Conservation (phyloP, 2,113 vertebrate genomes). For the Psophia crepitans region DNA sequence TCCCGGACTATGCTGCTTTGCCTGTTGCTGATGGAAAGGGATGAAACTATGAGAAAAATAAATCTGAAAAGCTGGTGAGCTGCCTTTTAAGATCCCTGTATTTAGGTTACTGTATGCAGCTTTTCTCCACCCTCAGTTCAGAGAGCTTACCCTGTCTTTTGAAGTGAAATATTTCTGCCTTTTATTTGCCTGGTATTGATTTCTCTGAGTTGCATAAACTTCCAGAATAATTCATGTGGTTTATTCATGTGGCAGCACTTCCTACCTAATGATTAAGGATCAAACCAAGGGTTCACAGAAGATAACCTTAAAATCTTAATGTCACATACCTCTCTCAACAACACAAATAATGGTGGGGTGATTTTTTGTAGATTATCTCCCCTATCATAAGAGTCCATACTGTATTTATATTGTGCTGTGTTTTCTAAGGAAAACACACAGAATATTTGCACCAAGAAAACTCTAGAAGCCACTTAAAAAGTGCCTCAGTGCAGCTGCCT, state of each 20-base stretch:
- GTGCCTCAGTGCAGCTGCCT: neutral
- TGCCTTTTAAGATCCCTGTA: neutral
- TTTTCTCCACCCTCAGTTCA: neutral
- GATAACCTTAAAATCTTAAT: neutral
- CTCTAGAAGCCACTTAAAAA: neutral
- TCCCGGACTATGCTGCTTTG: neutral
- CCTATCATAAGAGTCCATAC: neutral
- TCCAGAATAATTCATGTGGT: neutral
- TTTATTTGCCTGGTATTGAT: neutral
- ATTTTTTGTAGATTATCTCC: neutral
- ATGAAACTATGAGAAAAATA: neutral
- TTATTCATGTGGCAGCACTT: neutral
- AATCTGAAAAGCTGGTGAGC: neutral
- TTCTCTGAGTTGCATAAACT: neutral
- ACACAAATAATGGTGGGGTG: neutral
- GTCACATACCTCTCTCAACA: neutral
- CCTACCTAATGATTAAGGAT: neutral
- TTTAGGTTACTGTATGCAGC: neutral
- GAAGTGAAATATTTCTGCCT: neutral
- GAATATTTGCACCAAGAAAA: neutral
- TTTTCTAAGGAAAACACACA: neutral
- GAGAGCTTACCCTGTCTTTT: neutral
- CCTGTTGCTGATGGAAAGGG: neutral
- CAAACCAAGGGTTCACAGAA: neutral
- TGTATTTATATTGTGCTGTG: neutral